These are phyloP conservation scores for Neria commutata DNA, from an alignment of 2,888 invertebrate species.

Conservation along the genomic window DNA sequence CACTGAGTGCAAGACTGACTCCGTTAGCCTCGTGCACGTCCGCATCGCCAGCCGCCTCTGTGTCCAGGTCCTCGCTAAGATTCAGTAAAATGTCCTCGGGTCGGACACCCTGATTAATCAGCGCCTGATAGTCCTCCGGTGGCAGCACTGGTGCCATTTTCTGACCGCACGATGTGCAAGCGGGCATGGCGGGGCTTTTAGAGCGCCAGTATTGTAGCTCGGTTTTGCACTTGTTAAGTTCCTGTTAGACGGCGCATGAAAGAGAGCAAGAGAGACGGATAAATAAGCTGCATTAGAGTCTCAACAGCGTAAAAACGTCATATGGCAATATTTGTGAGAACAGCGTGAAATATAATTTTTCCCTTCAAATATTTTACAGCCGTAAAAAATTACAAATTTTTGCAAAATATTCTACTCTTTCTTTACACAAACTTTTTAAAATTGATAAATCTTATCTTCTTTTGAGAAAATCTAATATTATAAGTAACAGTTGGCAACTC, in stretches of 20 bases:
- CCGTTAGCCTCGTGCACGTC: too few relatives aligned
- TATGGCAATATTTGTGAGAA: too few relatives aligned
- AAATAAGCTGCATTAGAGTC: too few relatives aligned
- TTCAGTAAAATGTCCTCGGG: conserved; percentile 63
- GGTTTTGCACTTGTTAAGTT: conserved; percentile 89
- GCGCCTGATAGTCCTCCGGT: conserved; percentile 67
- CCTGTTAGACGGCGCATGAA: too few relatives aligned
- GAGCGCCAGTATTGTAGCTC: conserved; percentile 91
- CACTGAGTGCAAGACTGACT: conserved; percentile 21
- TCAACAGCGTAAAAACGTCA: too few relatives aligned
- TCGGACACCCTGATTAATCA: conserved; percentile 68
- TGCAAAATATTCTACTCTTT: not conserved
- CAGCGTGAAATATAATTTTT: not conserved
- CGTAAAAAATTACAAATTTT: not conserved
- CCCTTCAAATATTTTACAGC: not conserved
- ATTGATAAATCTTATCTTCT: too few relatives aligned
- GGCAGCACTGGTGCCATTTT: conserved; percentile 64
- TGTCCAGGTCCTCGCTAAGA: conserved; percentile 53
- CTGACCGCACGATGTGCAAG: conserved; percentile 77
- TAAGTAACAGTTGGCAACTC: too few relatives aligned
- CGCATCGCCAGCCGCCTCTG: conserved; percentile 51
- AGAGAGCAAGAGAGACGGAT: conserved; percentile 28
- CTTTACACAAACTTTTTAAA: too few relatives aligned
- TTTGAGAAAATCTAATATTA: too few relatives aligned
- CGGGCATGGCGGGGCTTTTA: conserved; percentile 79